A percentile compares a stretch with the other conserved stretches of the same genome.
These are phyloP conservation scores for Lycodopsis pacificus DNA, from an alignment of 2,797 vertebrate genomes.

Conservation along the genomic window DNA sequence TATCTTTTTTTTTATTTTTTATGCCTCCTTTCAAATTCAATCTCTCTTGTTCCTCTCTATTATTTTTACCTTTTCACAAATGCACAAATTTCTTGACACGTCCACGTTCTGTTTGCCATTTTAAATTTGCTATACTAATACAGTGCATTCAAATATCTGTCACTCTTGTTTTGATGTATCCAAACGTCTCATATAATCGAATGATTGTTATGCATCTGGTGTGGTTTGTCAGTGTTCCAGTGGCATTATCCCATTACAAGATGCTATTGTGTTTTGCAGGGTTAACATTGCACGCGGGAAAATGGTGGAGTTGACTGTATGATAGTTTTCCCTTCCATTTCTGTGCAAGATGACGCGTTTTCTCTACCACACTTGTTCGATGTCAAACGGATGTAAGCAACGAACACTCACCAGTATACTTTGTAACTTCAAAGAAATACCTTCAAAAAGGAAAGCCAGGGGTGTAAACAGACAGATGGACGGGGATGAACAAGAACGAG, in stretches of 20 bases:
- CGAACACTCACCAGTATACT: conserved; percentile 1
- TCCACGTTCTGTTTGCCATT: neutral
- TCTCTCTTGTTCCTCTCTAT: neutral
- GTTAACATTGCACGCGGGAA: neutral
- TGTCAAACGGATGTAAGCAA: neutral
- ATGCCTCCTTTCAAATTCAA: neutral
- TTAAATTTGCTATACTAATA: neutral
- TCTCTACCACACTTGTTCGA: conserved; percentile 3
- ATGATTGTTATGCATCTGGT: conserved; percentile 11
- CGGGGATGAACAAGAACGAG: conserved; percentile 29
- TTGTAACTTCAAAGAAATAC: conserved; percentile 14
- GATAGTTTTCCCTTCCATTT: neutral
- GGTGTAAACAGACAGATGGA: conserved; percentile 41
- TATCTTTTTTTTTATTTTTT: neutral
- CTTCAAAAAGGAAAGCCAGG: conserved; percentile 40
- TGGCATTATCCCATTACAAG: conserved; percentile 1
- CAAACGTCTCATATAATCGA: conserved; percentile 5
- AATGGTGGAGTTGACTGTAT: neutral
- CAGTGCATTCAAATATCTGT: neutral
- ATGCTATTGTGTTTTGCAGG: neutral
- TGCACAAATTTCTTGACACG: neutral
- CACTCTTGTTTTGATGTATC: conserved; percentile 7
- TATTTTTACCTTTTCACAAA: neutral
- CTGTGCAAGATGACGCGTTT: neutral
- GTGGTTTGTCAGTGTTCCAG: conserved; percentile 1